Conservation (phyloP, 2,797 vertebrate genomes). For the Dipus sagitta region DNA sequence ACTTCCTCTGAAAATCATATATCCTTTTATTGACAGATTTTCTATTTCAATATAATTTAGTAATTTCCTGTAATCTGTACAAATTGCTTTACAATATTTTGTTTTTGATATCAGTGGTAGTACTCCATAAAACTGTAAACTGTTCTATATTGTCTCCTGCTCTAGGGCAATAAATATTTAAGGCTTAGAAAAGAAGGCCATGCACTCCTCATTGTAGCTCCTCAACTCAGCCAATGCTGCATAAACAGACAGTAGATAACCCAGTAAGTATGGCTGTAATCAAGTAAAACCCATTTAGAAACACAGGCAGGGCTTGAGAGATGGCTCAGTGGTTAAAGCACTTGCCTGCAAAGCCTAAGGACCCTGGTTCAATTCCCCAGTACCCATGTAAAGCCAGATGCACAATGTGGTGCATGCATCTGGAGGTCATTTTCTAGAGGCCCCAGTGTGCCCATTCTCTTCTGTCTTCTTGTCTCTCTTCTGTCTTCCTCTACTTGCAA, state of each 20-base stretch:
- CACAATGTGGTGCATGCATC: too few species aligned
- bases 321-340: too few species aligned
- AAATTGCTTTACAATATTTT: not conserved
- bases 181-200: not conserved
- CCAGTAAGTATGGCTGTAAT: not conserved
- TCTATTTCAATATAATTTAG: not conserved
- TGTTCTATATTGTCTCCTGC: not conserved
- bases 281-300: not conserved
- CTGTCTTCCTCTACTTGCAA: too few species aligned
- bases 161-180: not conserved
- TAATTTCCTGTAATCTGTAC: constrained; percentile 10
- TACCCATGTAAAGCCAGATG: too few species aligned
- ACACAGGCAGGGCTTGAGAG: not conserved
- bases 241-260: not conserved
- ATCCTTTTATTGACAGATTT: not conserved
- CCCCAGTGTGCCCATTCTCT: too few species aligned
- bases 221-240: not conserved
- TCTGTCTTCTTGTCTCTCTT: too few species aligned
- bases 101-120: not conserved
- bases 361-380: too few species aligned
- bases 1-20: constrained; percentile 44
- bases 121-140: not conserved
- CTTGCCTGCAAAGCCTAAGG: too few species aligned
- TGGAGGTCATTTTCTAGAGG: too few species aligned
- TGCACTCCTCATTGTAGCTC: not conserved